phyloP scores from a whole-genome alignment of 2,888 invertebrate genomes.

The Melanotus villosus region DNA sequence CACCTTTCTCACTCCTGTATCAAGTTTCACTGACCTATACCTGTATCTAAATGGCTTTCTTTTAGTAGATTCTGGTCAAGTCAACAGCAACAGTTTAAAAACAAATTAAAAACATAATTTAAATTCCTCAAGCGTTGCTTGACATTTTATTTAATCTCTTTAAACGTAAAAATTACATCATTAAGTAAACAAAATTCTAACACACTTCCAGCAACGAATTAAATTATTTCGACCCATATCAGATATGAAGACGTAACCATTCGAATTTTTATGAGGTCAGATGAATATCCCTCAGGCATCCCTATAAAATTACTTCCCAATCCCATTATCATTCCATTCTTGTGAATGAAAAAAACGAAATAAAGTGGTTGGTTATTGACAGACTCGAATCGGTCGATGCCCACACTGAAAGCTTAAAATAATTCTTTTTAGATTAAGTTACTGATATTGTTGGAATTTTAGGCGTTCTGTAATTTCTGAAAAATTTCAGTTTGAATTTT shows the following conservation, averaged over 20 bases:
- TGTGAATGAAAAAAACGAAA: constrained; percentile 28
- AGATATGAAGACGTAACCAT: too few species aligned
- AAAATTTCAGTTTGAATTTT: too few species aligned
- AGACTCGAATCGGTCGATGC: constrained; percentile 19
- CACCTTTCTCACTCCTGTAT: neutral
- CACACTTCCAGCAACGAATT: too few species aligned
- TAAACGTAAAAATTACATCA: too few species aligned
- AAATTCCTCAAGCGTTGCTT: too few species aligned
- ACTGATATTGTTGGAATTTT: neutral
- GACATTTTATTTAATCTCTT: too few species aligned
- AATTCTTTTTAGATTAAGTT: neutral
- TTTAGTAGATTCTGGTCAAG: neutral
- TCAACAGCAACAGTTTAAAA: too few species aligned
- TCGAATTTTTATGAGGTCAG: too few species aligned
- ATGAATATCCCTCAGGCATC: too few species aligned
- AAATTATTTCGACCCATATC: too few species aligned
- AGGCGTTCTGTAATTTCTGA: neutral
- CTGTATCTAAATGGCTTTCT: neutral
- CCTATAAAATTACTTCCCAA: constrained; percentile 49
- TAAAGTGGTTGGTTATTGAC: constrained; percentile 38
- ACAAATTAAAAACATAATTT: too few species aligned
- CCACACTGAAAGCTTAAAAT: constrained; percentile 5
- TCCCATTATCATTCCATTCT: constrained; percentile 51
- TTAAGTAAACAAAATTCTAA: too few species aligned
- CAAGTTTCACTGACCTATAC: neutral